Conservation (phyloP, 2,113 vertebrate species). For the Chiloscyllium plagiosum region DNA sequence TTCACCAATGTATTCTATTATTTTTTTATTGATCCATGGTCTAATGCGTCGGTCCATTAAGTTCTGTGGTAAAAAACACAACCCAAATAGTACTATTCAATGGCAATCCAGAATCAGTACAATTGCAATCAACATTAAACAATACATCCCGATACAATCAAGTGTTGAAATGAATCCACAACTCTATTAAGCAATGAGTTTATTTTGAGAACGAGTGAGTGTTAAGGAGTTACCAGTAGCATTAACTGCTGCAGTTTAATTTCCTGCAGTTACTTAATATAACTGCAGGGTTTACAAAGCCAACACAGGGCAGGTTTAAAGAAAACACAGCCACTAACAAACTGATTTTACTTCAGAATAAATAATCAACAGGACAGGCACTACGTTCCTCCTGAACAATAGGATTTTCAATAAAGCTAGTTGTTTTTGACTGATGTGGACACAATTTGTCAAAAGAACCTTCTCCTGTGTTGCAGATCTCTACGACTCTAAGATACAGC, state of each 20-base stretch:
- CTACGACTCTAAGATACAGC: too few species aligned
- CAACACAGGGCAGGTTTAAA: not conserved
- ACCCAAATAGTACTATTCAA: not conserved
- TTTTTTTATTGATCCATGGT: conserved; percentile 99
- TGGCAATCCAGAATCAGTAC: not conserved
- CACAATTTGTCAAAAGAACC: too few species aligned
- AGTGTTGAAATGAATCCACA: not conserved
- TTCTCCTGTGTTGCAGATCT: too few species aligned
- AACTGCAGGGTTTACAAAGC: not conserved
- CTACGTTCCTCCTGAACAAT: not conserved
- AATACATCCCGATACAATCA: not conserved
- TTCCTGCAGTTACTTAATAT: not conserved
- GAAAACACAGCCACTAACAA: not conserved
- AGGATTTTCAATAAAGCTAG: not conserved
- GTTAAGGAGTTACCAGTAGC: too few species aligned
- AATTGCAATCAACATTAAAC: not conserved
- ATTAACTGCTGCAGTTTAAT: not conserved
- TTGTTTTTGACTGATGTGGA: too few species aligned
- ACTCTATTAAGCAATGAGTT: not conserved
- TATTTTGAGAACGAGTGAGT: too few species aligned
- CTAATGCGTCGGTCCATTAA: conserved; percentile 94
- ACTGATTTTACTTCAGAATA: not conserved
- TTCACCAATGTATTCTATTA: conserved; percentile 98
- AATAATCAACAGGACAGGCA: not conserved
- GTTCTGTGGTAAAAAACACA: conserved; percentile 56